Percentiles rank a stretch among this genome's conserved stretches.
Conservation (phyloP, 2,113 vertebrate genomes). For the Paramormyrops kingsleyae region DNA sequence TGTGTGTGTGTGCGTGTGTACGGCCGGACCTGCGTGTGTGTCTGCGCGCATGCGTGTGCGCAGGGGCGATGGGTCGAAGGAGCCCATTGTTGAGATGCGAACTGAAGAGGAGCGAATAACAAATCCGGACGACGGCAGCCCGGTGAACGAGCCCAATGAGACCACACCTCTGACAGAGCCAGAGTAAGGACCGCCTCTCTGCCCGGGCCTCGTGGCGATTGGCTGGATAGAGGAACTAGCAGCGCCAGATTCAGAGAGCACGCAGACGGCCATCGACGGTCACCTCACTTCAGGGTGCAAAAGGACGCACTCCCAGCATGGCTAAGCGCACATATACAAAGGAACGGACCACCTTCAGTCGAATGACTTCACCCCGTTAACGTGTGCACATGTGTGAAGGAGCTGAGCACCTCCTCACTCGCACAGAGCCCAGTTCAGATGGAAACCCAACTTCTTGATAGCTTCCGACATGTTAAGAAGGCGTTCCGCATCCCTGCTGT, state of each 20-base stretch:
- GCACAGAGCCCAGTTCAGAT: neutral
- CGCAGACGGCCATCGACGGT: neutral
- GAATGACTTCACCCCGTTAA: neutral
- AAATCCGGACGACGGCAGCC: conserved; percentile 73
- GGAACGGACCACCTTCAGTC: neutral
- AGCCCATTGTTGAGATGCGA: conserved; percentile 81
- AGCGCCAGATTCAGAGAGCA: neutral
- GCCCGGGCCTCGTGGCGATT: neutral
- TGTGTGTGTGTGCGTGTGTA: neutral
- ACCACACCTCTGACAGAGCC: conserved; percentile 82
- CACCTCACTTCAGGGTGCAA: neutral
- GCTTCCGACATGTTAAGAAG: neutral
- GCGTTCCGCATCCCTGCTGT: neutral
- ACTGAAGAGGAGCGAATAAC: conserved; percentile 80
- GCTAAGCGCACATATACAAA: neutral
- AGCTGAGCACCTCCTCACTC: neutral
- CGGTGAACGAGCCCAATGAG: conserved; percentile 82
- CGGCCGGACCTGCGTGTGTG: conserved; percentile 17
- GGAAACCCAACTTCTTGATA: neutral
- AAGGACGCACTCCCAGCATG: neutral
- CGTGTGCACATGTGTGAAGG: neutral
- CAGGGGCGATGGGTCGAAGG: conserved; percentile 84
- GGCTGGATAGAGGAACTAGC: neutral
- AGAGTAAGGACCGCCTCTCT: conserved; percentile 54
- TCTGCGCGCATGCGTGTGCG: conserved; percentile 29